Evolutionary conservation across 2,113 vertebrate species (phyloP), one percentile per base, ranked within the genome.

Genomic region (Baryphthengus martii): DNA sequence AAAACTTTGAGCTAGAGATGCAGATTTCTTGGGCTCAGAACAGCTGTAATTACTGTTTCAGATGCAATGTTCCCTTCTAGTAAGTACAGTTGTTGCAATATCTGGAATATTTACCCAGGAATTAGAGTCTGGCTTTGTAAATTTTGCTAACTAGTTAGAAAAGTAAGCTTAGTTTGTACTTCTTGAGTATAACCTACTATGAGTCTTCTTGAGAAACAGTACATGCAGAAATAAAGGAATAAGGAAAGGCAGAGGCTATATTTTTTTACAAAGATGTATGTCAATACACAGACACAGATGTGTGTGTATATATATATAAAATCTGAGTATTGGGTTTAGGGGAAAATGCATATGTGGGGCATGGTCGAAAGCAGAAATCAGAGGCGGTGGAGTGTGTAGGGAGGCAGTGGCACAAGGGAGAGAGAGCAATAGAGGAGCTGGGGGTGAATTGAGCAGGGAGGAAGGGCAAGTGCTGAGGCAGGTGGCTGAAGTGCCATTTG

Each of bases 371-470:
- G 42, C 61, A 87, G 82, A 71, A 82, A 35, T 55, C 3, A 2
- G 74, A 79, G 79, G 37, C n/a, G 28, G 13, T 35, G 33, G 17
- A 39, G 24, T 12, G 10, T 45, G 10, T 2, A 23, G 40, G n/a
- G 9, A 82, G 29, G 35, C 49, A 76, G 23, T 0, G 0, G 63
- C 17, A 35, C 11, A 13, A 13, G 0, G 21, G 56, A 37, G 81
- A 53, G 20, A 40, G 40, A 14, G 31, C 37, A 29, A 25, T 1
- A 13, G 11, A 12, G 5, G 28, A 75, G 12, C 31, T 42, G 31
- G 13, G 33, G 12, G 19, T 88, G 63, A 47, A 53, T 20, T 33
- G 49, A 85, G 18, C 24, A 24, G 24, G 17, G 18, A 81, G 47
- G 33, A 78, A 25, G 17, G 45, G 13, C 23, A 81, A 17, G 11